A percentile compares a stretch with the other conserved stretches of the same genome.
Evolutionary conservation across 2,888 invertebrate genomes (phyloP).

Genomic region (Lymantria monacha): DNA sequence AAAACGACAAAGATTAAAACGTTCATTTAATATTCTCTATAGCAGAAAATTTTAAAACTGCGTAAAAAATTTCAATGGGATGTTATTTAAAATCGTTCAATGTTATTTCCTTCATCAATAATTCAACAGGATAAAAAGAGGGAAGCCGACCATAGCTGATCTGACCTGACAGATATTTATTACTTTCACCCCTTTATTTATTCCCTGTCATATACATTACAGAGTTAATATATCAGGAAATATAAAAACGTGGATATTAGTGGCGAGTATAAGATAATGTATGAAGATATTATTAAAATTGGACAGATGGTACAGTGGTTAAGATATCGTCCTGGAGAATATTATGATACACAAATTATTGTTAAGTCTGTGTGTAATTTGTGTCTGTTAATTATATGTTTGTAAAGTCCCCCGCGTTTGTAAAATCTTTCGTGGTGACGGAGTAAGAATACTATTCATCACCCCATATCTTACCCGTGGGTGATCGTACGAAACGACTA

Average conservation of each 20-base stretch:
- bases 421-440: no score
- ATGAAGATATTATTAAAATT: not conserved
- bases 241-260: not conserved
- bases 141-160: conserved; percentile 9
- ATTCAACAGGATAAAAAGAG: conserved; percentile 14
- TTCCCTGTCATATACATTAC: conserved; percentile 9
- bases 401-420: no score
- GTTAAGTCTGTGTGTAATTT: no score
- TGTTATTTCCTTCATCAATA: conserved; percentile 13
- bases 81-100: not conserved
- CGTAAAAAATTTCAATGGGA: not conserved
- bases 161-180: conserved; percentile 20
- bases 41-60: not conserved
- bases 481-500: no score
- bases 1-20: no score
- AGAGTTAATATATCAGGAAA: conserved; percentile 3
- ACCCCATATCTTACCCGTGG: no score
- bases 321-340: not conserved
- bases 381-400: no score
- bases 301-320: not conserved
- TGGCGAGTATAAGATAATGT: no score
- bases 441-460: no score
- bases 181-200: conserved; percentile 3
- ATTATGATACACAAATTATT: no score
- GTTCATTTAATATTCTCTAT: not conserved